Conservation (phyloP, 2,113 vertebrate genomes). For the Rhadina sibilatrix region DNA sequence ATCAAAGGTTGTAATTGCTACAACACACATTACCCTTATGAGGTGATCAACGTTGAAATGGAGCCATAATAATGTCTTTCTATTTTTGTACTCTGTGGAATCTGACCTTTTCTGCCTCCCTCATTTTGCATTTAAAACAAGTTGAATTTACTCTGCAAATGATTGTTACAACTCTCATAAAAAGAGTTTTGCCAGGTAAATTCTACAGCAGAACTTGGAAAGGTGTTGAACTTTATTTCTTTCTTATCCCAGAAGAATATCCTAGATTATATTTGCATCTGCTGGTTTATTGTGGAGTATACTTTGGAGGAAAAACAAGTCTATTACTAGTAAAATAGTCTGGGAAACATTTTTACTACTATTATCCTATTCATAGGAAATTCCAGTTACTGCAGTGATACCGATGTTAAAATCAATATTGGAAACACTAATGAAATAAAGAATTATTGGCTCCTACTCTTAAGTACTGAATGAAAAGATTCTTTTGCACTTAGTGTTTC, state of each 20-base stretch:
- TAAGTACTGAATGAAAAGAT: constrained; percentile 8
- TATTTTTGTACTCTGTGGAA: background rate
- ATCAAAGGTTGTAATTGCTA: background rate
- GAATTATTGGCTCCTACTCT: background rate
- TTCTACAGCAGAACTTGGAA: background rate
- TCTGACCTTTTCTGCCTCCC: constrained; percentile 20
- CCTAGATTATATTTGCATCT: background rate
- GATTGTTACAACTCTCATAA: background rate
- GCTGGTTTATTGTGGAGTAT: background rate
- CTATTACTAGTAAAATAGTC: background rate
- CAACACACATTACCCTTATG: background rate
- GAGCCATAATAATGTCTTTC: background rate
- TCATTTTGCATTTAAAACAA: background rate
- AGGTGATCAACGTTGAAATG: background rate
- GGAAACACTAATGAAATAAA: background rate
- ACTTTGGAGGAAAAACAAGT: background rate
- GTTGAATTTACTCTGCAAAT: background rate
- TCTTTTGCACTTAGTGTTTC: constrained; percentile 29
- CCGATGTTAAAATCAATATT: background rate
- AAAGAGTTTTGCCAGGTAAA: background rate
- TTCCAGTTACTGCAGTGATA: background rate
- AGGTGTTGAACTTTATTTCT: background rate
- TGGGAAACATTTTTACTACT: background rate
- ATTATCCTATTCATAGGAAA: background rate
- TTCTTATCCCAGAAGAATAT: background rate